phyloP scores from a whole-genome alignment of 2,113 vertebrate genomes.

The Melanotaenia duboulayi region DNA sequence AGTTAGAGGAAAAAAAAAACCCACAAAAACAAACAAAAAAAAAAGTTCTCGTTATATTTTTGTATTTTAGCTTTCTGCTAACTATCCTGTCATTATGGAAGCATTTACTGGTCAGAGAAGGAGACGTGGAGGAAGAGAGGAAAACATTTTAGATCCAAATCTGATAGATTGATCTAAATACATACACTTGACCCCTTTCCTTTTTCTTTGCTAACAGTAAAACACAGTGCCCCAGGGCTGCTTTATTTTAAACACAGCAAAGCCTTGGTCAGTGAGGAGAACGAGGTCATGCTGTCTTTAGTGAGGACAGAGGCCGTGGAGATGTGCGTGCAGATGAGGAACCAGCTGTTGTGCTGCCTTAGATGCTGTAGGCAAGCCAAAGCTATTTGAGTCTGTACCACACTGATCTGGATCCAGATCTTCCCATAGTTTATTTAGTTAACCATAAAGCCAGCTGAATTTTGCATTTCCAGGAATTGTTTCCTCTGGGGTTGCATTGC shows the following conservation, averaged over 20 bases:
- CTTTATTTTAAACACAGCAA: constrained; percentile 32
- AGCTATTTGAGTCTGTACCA: constrained; percentile 42
- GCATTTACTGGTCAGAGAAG: constrained; percentile 28
- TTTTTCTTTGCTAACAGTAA: constrained; percentile 31
- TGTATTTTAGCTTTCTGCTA: constrained; percentile 72
- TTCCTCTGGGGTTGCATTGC: constrained; percentile 21
- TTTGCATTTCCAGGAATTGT: constrained; percentile 30
- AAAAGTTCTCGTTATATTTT: constrained; percentile 73
- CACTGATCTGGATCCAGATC: constrained; percentile 47
- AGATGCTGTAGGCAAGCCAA: constrained; percentile 44
- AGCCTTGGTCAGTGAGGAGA: constrained; percentile 31
- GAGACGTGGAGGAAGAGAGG: constrained; percentile 1
- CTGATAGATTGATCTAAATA: constrained; percentile 5
- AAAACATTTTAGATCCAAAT: constrained; percentile 22
- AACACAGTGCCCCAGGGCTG: constrained; percentile 29
- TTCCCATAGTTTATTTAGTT: not conserved
- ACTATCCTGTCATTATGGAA: constrained; percentile 50
- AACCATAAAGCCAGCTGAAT: constrained; percentile 26
- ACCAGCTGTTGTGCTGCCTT: constrained; percentile 17
- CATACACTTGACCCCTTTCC: not conserved
- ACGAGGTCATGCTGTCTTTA: constrained; percentile 29
- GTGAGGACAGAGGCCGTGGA: constrained; percentile 4
- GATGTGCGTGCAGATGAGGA: constrained; percentile 18
- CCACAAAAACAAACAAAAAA: constrained; percentile 41
- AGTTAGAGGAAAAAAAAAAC: constrained; percentile 60